Evolutionary conservation across 2,113 vertebrate genomes (phyloP).

Genomic region (Lota lota): DNA sequence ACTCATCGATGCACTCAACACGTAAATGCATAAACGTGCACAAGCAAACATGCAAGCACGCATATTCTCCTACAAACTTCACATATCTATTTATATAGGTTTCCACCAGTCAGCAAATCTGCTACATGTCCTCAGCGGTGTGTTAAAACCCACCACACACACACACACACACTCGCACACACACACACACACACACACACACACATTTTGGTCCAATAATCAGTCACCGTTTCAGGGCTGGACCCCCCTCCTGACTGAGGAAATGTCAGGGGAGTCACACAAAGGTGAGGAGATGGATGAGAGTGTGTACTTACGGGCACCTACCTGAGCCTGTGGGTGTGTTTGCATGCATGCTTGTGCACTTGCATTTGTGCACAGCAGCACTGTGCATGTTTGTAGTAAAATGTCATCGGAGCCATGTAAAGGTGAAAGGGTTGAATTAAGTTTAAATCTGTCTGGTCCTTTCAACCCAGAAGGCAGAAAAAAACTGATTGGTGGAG

Average conservation of each 20-base stretch:
- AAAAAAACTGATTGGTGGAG: no score
- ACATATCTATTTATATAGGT: not conserved
- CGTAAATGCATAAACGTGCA: not conserved
- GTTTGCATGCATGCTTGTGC: not conserved
- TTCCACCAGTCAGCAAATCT: conserved; percentile 12
- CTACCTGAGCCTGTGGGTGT: not conserved
- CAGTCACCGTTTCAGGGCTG: conserved; percentile 23
- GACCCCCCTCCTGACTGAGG: conserved; percentile 2
- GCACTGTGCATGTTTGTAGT: not conserved
- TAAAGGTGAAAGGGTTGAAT: not conserved
- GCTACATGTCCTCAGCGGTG: conserved; percentile 1
- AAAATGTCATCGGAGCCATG: not conserved
- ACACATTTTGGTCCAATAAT: conserved; percentile 27
- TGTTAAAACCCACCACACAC: not conserved
- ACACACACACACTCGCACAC: not conserved
- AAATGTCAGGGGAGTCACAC: conserved; percentile 27
- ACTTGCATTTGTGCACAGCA: not conserved
- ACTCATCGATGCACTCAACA: no score
- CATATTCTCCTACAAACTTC: not conserved
- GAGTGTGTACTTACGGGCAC: not conserved
- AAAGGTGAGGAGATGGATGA: conserved; percentile 15
- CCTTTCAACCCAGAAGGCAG: not conserved
- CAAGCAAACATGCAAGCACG: not conserved
- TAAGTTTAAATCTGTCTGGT: not conserved
- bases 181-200: not conserved